Conservation (phyloP, 2,888 invertebrate species). For the Pasiphila rectangulata region DNA sequence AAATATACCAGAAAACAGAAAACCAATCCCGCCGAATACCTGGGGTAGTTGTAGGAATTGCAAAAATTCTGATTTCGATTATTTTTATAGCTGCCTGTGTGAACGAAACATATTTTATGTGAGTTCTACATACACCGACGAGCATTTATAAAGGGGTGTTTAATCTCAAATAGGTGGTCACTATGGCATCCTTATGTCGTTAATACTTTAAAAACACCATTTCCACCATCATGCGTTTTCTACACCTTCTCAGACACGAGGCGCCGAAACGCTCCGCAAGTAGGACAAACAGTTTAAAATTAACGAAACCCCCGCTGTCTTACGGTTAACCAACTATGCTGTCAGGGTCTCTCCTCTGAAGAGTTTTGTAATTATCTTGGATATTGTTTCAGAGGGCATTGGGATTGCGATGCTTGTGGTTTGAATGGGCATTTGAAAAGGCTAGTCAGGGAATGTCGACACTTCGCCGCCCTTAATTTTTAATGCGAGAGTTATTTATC, state of each 20-base stretch:
- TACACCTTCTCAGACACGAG: no score
- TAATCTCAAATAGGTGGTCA: no score
- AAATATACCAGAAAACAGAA: background rate
- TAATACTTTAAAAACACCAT: no score
- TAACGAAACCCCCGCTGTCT: constrained; percentile 3
- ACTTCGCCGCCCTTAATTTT: background rate
- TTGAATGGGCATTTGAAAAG: background rate
- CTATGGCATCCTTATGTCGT: no score
- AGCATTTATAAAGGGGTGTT: no score
- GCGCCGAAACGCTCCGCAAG: background rate
- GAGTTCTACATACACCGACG: no score
- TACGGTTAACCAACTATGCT: constrained; percentile 7
- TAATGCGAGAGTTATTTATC: no score
- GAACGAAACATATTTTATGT: background rate
- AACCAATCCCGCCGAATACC: background rate
- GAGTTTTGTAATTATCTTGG: constrained; percentile 21
- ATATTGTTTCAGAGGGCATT: constrained; percentile 22
- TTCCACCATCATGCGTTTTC: no score
- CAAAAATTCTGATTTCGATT: background rate
- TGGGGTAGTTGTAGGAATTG: background rate
- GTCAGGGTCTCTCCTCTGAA: background rate
- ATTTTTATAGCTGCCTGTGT: background rate
- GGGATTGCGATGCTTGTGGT: constrained; percentile 6
- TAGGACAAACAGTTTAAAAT: background rate
- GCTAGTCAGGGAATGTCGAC: background rate